Base-by-base conservation (phyloP, 2,888 invertebrate species). In the Reticulitermes lucifugus region DNA sequence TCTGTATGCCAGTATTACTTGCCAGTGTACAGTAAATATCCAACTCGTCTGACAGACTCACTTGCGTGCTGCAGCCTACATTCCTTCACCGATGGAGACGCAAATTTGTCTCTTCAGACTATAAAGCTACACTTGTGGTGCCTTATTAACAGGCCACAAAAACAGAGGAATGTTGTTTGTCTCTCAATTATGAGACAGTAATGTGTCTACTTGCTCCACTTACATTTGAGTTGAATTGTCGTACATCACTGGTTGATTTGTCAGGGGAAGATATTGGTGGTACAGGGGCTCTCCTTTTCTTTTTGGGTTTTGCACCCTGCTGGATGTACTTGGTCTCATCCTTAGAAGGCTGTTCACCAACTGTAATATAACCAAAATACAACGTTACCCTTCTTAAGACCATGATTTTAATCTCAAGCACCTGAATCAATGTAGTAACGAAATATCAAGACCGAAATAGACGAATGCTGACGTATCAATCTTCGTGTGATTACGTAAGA, bases 261-360 rank as follows among this genome's bases (percentile, higher is more conserved):
- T 12, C 70, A 70, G 81, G 81, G 10, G 79, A 84, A 3, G 71
- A 51, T 29, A 77, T 43, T 29, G 86, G 85, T 43, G 86, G 85
- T 10, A 71, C 59, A 14, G 86, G 85, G 18, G 85, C 86, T 25
- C 83, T 82, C 0, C 86, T 83, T n/a, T 84, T 85, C 84, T 86
- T 86, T 82, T 84, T 85, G 25, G 85, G 81, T 51, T 80, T 77
- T 70, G 83, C 85, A 0, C 86, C 85, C 79, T 84, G 86, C 43
- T 77, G 70, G 70, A 70, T 43, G 29, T 81, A 82, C 25, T 82
- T 46, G 71, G 12, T 43, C 73, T 81, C 81, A 9, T 82, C 83
- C 29, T 75, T 70, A 25, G 83, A n/a, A 29, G 82, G 43, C 43
- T 43, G 29, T n/a, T 82, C 83, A 14, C 43, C 55, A 51, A 35